A percentile compares a stretch with the other conserved stretches of the same genome.
Conservation (phyloP, 2,797 vertebrate genomes). For the Macroramphosus scolopax region DNA sequence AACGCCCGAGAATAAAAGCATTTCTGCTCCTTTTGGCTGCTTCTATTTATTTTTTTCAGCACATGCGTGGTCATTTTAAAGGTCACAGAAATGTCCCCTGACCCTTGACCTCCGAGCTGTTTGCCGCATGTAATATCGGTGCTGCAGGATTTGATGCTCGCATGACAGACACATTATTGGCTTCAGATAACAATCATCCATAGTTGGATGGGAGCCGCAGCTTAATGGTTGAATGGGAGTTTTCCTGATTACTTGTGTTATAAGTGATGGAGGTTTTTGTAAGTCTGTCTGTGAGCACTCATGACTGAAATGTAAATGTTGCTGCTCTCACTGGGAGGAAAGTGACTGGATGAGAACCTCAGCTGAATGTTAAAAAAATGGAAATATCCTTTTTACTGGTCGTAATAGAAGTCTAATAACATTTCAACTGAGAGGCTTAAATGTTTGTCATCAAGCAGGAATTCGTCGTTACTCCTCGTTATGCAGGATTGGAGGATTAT, state of each 20-base stretch:
- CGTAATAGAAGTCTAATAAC: no score
- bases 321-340: no score
- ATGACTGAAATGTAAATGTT: no score
- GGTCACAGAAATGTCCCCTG: slow-evolving; percentile 37
- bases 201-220: slow-evolving; percentile 19
- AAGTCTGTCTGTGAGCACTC: slow-evolving; percentile 31
- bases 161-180: no score
- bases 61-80: slow-evolving; percentile 43
- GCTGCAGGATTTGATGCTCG: slow-evolving; percentile 22
- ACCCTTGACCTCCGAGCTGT: slow-evolving; percentile 45
- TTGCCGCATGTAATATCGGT: slow-evolving; percentile 37
- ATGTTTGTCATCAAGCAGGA: no score
- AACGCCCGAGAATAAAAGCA: not conserved
- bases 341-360: slow-evolving; percentile 13
- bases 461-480: no score
- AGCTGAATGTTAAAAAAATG: slow-evolving; percentile 13
- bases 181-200: no score
- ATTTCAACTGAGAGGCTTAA: no score
- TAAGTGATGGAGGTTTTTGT: slow-evolving; percentile 19
- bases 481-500: no score
- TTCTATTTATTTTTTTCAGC: slow-evolving; percentile 24
- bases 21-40: not conserved
- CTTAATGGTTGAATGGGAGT: slow-evolving; percentile 13
- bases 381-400: slow-evolving; percentile 12
- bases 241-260: slow-evolving; percentile 32